Percentiles rank a stretch among this genome's conserved stretches.
Conservation (phyloP, 2,113 vertebrate genomes). For the Morone chrysops region DNA sequence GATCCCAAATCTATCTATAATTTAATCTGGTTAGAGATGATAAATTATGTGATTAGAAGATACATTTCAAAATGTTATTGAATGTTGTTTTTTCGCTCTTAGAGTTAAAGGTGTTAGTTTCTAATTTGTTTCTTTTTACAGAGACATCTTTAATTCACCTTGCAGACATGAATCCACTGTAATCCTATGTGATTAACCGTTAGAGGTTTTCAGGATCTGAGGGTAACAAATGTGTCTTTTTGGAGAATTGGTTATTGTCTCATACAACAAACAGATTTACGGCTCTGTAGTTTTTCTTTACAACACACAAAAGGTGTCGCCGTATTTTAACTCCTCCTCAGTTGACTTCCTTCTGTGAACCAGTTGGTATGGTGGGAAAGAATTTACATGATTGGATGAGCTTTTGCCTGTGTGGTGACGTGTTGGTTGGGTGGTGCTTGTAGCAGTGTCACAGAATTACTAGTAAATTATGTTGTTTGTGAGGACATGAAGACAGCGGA, state of each 20-base stretch:
- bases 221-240: background rate
- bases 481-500: background rate
- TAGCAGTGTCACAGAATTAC: background rate
- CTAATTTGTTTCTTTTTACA: background rate
- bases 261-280: background rate
- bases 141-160: background rate
- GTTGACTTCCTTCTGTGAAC: conserved; percentile 7
- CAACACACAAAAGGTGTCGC: conserved; percentile 6
- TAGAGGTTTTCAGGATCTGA: background rate
- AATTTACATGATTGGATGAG: conserved; percentile 27
- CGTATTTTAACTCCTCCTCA: background rate
- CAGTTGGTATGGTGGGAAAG: conserved; percentile 19
- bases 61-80: too few relatives aligned
- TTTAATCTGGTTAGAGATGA: background rate
- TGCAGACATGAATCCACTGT: background rate
- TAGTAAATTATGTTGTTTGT: background rate
- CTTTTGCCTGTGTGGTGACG: conserved; percentile 16
- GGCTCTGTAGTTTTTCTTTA: background rate
- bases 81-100: too few relatives aligned
- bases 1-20: too few relatives aligned
- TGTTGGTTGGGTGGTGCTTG: background rate
- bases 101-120: background rate
- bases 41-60: background rate
- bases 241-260: background rate
- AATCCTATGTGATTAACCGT: background rate